Evolutionary conservation across 1,140 invertebrate genomes (phyloP), one percentile per base, ranked within the genome.

Genomic region (Aphidius ervi): DNA sequence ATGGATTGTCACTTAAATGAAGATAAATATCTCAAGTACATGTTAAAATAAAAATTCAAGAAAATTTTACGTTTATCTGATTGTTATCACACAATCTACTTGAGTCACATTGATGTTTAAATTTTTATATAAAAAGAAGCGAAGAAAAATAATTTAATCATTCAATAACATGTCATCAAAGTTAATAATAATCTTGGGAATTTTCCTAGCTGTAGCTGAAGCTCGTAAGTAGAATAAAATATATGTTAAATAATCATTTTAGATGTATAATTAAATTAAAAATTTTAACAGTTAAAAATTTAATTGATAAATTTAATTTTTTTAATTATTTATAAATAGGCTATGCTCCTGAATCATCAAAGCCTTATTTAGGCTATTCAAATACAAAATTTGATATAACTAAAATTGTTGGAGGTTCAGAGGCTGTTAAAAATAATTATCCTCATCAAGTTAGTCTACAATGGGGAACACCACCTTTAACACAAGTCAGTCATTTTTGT

Each of bases 381-480:
- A 4, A 40, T 54, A 9, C 9, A 16, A n/a, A 16, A 10, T 39
- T n/a, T 20, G 63, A 69, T n/a, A 65, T 70, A 2, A 67, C 67
- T 40, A 65, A 67, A 42, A 66, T 70, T 20, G 69, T 70, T 5
- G 70, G 70, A 5, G 73, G 74, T 10, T 65, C 66, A 50, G 56
- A 69, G 49, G 71, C 74, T 3, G 59, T 61, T 10, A 62, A 62
- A 50, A 75, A 72, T 16, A 62, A 70, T 58, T 75, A 76, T 63
- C 78, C 79, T 6, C 81, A 74, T 67, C 78, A 80, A 63, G 68
- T 81, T 9, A 80, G 78, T 31, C 53, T 81, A 57, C 73, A 79
- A 63, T 72, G 70, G 67, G 64, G 67, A 41, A 41, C 70, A 56
- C 56, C 58, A 9, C 60, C 65, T 4, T 10, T 42, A 9, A 5